Evolutionary conservation across 2,888 invertebrate genomes (phyloP), one percentile per base, ranked within the genome.

Genomic region (Coenonympha arcania): DNA sequence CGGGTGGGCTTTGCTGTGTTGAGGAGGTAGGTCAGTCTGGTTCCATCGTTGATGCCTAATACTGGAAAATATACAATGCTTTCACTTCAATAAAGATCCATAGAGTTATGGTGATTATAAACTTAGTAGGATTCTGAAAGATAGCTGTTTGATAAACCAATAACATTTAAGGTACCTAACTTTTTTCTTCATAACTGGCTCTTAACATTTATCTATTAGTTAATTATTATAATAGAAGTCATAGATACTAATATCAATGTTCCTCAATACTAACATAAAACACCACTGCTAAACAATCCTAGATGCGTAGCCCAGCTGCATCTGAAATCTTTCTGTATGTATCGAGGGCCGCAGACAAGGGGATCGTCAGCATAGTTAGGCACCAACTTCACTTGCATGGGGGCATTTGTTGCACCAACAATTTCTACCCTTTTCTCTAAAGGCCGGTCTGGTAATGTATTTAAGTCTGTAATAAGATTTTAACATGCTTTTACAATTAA

Each of bases 361-460:
- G 92, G 88, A 76, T 94, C 84, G 70, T 95, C 94, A 0, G 93
- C 91, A 62, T 90, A 90, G 77, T 91, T 93, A 0, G 90, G 87
- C 5, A 88, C 84, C 3, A 91, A 80, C 18, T 83, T 75, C 1
- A 95, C 89, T 6, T 78, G 65, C 85, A 86, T 80, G 0, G 87
- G 75, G 34, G 87, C 81, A 53, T 88, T 89, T 0, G 92, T 90
- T 24, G 90, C 80, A 0, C 92, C 91, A 47, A 89, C 87, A 39
- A 94, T 91, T 48, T 85, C 76, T 0, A 92, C 88, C 54, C 90
- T 78, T 47, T 89, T 73, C 22, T 82, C 84, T 2, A 88, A 87
- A 2, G 90, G 88, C 16, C 92, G 87, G 31, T 87, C 87, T 46
- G 91, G 84, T 71, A 95, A 72, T 34, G 87, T 79, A 75, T 95